Percentiles rank a stretch among this genome's conserved stretches.
Evolutionary conservation across 2,888 invertebrate species (phyloP).

Genomic region (Drosophila meridiana): DNA sequence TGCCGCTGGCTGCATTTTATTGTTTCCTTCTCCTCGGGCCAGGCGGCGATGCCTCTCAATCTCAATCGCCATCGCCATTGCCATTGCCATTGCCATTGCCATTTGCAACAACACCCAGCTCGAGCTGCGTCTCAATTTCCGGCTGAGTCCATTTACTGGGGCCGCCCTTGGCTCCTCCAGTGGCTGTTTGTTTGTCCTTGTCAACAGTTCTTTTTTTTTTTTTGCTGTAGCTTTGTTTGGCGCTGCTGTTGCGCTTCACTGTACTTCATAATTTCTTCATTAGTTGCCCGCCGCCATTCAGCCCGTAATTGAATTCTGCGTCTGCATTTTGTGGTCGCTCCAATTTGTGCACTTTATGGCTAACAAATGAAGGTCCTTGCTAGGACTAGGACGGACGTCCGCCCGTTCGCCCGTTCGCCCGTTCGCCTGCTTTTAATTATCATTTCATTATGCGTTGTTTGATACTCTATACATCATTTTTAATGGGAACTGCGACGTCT

Average conservation of each 20-base stretch:
- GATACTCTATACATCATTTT: slow-evolving; percentile 69
- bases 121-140: slow-evolving; percentile 39
- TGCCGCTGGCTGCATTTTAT: slow-evolving; percentile 73
- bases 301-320: slow-evolving; percentile 50
- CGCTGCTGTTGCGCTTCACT: slow-evolving; percentile 51
- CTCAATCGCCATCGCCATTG: neutral
- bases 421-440: slow-evolving; percentile 64
- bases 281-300: slow-evolving; percentile 21
- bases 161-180: slow-evolving; percentile 11
- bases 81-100: neutral
- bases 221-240: slow-evolving; percentile 26
- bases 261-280: slow-evolving; percentile 79
- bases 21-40: slow-evolving; percentile 49
- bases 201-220: slow-evolving; percentile 14
- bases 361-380: slow-evolving; percentile 18
- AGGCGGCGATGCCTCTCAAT: slow-evolving; percentile 13
- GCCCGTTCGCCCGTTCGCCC: neutral
- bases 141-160: slow-evolving; percentile 22
- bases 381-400: neutral
- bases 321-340: slow-evolving; percentile 69
- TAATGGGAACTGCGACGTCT: slow-evolving; percentile 67
- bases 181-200: slow-evolving; percentile 15
- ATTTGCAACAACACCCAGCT: neutral
- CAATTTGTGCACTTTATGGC: slow-evolving; percentile 67
- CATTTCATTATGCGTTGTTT: slow-evolving; percentile 72